Evolutionary conservation across 2,888 invertebrate species (phyloP), one percentile per base, ranked within the genome.

Genomic region (Chaitophorus viminalis): DNA sequence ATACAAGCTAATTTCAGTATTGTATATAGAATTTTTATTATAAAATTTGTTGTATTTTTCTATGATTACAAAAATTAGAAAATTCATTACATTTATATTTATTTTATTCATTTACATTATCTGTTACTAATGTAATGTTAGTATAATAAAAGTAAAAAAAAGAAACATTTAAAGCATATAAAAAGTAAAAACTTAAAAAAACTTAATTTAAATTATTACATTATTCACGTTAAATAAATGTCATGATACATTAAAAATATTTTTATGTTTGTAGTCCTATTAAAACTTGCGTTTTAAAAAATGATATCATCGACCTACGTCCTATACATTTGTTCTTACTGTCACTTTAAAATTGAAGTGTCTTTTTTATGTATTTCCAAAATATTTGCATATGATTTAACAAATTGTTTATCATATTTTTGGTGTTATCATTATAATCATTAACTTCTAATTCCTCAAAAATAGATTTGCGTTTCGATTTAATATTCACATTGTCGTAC

Each of bases 311-410:
- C 14, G 17, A 52, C n/a, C 18, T 29, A 29, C 8, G 1, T 39
- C n/a, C 4, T 46, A 46, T 25, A 76, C 3, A 21, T 39, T 25
- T 25, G 46, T 76, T 52, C 52, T 18, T 29, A 52, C 2, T 21
- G n/a, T 72, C 8, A 25, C 36, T 65, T 29, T 65, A 87, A 65
- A 87, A 75, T 25, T 39, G 60, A n/a, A 87, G 75, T 0, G 87
- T 81, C 31, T 46, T 87, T 65, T 79, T 54, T 31, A 87, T 33
- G 18, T 65, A 87, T 21, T 74, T 87, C 87, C 87, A 87, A n/a
- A 87, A 33, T 17, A 18, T 81, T 9, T 87, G 39, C 81, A 87
- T 74, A 33, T 87, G 87, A 39, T n/a, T 75, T 6, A 87, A 46
- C 18, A 87, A 46, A 74, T 54, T 79, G 21, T 39, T 79, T 14